phyloP scores from a whole-genome alignment of 2,888 invertebrate genomes.

The Protula sp. region DNA sequence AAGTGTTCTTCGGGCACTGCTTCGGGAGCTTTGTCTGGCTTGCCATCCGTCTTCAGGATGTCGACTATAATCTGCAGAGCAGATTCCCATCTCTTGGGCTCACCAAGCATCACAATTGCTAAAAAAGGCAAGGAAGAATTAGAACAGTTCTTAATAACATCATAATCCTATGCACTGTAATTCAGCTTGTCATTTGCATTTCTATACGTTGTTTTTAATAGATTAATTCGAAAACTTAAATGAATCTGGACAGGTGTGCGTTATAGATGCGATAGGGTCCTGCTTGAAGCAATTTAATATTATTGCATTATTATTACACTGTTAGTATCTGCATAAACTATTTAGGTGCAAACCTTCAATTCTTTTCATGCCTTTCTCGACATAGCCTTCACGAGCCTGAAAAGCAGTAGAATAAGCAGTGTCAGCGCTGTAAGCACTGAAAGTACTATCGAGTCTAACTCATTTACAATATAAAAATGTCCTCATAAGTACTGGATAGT shows the following conservation, averaged over 20 bases:
- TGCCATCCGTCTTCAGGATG: conserved; percentile 48
- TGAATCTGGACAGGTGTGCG: neutral
- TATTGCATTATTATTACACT: too few species aligned
- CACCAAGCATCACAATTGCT: conserved; percentile 51
- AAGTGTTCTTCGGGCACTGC: conserved; percentile 33
- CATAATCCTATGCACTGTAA: neutral
- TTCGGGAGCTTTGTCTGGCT: conserved; percentile 38
- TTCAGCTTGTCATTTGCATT: neutral
- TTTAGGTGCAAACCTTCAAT: conserved; percentile 20
- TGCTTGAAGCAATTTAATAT: too few species aligned
- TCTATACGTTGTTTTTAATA: neutral
- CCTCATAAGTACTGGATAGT: too few species aligned
- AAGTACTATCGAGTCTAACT: too few species aligned
- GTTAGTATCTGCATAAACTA: too few species aligned
- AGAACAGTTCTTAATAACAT: neutral
- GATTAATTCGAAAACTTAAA: neutral
- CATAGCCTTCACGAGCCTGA: conserved; percentile 18
- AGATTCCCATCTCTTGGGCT: conserved; percentile 51
- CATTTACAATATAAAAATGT: too few species aligned
- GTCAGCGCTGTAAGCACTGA: too few species aligned
- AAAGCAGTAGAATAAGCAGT: neutral
- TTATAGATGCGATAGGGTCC: too few species aligned
- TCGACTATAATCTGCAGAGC: conserved; percentile 52
- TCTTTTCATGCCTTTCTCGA: conserved; percentile 20
- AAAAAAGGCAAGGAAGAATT: conserved; percentile 8